A percentile compares a stretch with the other conserved stretches of the same genome.
These are phyloP conservation scores for Maccullochella peelii DNA, from an alignment of 2,113 vertebrate genomes.

Conservation along the genomic window DNA sequence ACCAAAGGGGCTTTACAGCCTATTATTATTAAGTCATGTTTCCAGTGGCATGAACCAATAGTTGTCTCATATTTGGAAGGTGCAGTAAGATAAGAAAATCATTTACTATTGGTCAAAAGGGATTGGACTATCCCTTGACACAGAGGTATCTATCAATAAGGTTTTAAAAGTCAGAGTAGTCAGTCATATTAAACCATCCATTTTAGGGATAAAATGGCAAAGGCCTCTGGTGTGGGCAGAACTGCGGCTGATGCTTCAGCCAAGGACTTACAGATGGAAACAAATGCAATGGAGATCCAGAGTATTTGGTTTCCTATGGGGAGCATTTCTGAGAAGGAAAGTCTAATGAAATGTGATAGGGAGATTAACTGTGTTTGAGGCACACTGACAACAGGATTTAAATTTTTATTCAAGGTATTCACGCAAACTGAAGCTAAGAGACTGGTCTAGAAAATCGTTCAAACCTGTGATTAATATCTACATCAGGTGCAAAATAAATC, in stretches of 20 bases:
- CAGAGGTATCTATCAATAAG: constrained; percentile 22
- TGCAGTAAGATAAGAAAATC: too few relatives aligned
- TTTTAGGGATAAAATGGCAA: constrained; percentile 18
- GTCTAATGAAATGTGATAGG: constrained; percentile 40
- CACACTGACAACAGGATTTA: constrained; percentile 32
- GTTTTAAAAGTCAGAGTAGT: constrained; percentile 27
- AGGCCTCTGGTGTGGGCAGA: constrained; percentile 20
- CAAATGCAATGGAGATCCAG: constrained; percentile 31
- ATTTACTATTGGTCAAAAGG: constrained; percentile 12
- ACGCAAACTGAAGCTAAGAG: constrained; percentile 18
- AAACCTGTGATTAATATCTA: constrained; percentile 34
- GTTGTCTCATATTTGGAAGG: too few relatives aligned
- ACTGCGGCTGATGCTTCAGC: constrained; percentile 26
- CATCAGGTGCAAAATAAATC: constrained; percentile 48
- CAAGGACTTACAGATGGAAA: constrained; percentile 50
- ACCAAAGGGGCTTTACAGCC: constrained; percentile 21
- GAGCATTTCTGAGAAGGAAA: constrained; percentile 42
- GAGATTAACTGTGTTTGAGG: constrained; percentile 40
- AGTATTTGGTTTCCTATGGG: constrained; percentile 44
- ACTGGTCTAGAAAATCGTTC: constrained; percentile 13
- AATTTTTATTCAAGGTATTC: constrained; percentile 37
- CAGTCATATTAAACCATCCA: constrained; percentile 20
- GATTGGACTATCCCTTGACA: not conserved
- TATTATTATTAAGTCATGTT: constrained; percentile 30
- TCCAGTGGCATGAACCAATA: constrained; percentile 18